Base-by-base conservation (phyloP, 2,113 vertebrate species). In the Ceuthmochares aereus region DNA sequence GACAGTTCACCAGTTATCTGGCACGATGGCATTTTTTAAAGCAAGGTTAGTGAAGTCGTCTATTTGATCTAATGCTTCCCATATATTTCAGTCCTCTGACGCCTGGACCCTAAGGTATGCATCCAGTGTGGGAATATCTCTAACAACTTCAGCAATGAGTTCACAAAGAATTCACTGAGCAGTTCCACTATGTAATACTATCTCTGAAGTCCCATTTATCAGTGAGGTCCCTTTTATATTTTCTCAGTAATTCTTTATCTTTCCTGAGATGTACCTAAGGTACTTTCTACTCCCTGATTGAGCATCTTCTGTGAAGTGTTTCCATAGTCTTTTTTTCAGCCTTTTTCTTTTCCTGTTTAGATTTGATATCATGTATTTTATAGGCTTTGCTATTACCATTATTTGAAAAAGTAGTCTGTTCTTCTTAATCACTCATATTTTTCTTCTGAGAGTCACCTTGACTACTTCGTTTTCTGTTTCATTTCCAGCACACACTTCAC, bases 21-120 rank as follows among this genome's bases (percentile, higher is more conserved):
- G 15, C 1, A 5, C 0, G 3, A 27, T 32, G 13, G 22, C 2
- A 4, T 11, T 69, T 74, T 54, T 4, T 19, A 54, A 76, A 75
- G 13, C 52, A 37, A 59, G 34, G 19, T 60, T 64, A 55, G 32
- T 72, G 79, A 83, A 73, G 52, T 67, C 9, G 68, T 34, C 27
- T 67, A 13, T 79, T 82, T 82, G 25, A 85, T 49, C 19, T 51
- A 75, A 29, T 60, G 59, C 63, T 89, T 67, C 26, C 34, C 29
- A 55, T 12, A 7, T 59, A 45, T 75, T 88, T 85, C 49, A 29
- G 11, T 68, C 29, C 22, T 68, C 40, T 79, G 62, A 80, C 18
- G 9, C 52, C 32, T 5, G 14, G 25, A 32, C 63, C 43, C 43
- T 64, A 40, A 67, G 32, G 13, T 55, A 75, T 14, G 9, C 18